phyloP scores from a whole-genome alignment of 2,797 vertebrate genomes.

The Botia kubotai region DNA sequence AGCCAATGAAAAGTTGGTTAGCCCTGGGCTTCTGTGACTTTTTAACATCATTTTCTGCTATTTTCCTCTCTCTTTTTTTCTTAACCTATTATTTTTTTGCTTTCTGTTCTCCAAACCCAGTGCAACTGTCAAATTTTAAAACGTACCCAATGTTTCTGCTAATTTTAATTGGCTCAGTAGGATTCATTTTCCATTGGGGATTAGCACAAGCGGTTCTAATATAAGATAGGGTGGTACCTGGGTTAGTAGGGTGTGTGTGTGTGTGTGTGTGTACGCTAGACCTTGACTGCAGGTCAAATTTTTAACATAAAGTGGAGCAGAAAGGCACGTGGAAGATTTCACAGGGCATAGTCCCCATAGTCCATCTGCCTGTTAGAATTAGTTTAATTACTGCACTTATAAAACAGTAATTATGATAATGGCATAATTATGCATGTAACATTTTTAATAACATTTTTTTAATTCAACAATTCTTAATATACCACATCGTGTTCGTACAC shows the following conservation, averaged over 20 bases:
- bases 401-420: conserved; percentile 76
- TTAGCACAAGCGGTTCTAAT: conserved; percentile 53
- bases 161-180: conserved; percentile 65
- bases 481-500: conserved; percentile 61
- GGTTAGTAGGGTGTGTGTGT: conserved; percentile 26
- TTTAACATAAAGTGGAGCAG: conserved; percentile 51
- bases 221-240: conserved; percentile 20
- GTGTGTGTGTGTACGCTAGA: conserved; percentile 25
- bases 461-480: conserved; percentile 70
- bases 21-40: conserved; percentile 49
- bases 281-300: conserved; percentile 43
- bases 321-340: conserved; percentile 47
- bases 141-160: conserved; percentile 51
- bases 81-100: conserved; percentile 31
- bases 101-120: conserved; percentile 16
- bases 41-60: conserved; percentile 38
- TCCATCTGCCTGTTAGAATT: conserved; percentile 24
- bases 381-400: conserved; percentile 75
- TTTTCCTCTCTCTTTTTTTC: conserved; percentile 34
- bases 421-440: conserved; percentile 71
- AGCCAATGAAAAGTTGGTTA: conserved; percentile 31
- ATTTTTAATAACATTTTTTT: conserved; percentile 46
- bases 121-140: conserved; percentile 51
- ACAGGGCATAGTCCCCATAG: conserved; percentile 10
- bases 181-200: conserved; percentile 60